phyloP scores from a whole-genome alignment of 2,113 vertebrate genomes.

The Nycticryphes semicollaris region DNA sequence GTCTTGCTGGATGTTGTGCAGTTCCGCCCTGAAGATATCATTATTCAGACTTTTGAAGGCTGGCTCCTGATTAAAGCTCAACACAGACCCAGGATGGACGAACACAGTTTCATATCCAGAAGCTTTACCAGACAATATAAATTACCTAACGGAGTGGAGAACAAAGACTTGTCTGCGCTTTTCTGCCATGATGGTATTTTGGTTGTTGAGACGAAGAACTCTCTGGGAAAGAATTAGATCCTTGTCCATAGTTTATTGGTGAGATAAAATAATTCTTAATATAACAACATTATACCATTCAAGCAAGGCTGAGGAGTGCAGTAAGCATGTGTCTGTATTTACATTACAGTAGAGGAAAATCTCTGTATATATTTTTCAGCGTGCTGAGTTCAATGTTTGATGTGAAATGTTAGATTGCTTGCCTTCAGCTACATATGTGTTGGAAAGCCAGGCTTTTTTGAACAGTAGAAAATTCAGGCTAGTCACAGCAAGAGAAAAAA shows the following conservation, averaged over 20 bases:
- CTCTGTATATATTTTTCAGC: background rate
- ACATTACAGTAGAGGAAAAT: slow-evolving; percentile 22
- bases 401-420: background rate
- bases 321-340: background rate
- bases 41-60: background rate
- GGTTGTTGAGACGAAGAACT: background rate
- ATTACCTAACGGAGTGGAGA: background rate
- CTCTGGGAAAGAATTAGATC: slow-evolving; percentile 7
- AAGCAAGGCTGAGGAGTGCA: background rate
- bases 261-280: background rate
- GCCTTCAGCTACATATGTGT: background rate
- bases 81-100: background rate
- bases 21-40: background rate
- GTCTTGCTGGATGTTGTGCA: background rate
- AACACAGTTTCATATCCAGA: background rate
- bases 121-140: background rate
- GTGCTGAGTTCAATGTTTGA: slow-evolving; percentile 33
- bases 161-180: background rate
- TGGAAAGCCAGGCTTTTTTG: background rate
- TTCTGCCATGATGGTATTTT: background rate
- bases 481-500: background rate
- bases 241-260: background rate
- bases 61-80: background rate
- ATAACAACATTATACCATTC: background rate
- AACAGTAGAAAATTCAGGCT: background rate